Base-by-base conservation (phyloP, 2,113 vertebrate genomes). In the Sinocyclocheilus rhinocerous region DNA sequence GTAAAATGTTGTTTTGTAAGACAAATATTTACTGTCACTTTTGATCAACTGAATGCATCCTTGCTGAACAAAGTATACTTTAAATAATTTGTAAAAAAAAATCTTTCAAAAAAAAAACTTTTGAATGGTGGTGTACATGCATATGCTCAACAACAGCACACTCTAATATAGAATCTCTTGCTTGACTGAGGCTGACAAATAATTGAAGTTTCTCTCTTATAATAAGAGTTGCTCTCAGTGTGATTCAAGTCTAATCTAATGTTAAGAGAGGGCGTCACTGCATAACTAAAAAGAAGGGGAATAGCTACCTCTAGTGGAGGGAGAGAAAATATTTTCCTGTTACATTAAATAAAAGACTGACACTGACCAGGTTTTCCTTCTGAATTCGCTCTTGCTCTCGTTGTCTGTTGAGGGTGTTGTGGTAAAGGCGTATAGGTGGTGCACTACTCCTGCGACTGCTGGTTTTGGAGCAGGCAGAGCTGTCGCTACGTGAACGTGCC, bases 351-450 rank as follows among this genome's bases (percentile, higher is more conserved):
- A 59, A 61, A n/a, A 61, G 8, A 61, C 57, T n/a, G 52, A 55
- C 52, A 55, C 96, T 97, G 88, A 99, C 98, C 95, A 97, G 86
- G 91, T 99, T 99, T 70, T 99, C 97, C 87, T 92, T 96, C 87
- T 98, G 97, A 63, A 99, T 99, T 81, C 97, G 96, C 67, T 96
- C 95, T 42, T 98, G 97, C 80, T 98, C 96, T 42, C 94, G 95
- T 81, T 97, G 96, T 85, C 98, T 95, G 93, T 98, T 98, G 88
- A 98, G 90, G 76, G 96, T 94, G 80, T 91, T 98, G 90, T 98
- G 97, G 88, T 96, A 95, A 26, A 95, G 84, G 29, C 91, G 95
- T n/a, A 90, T 57, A 0, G 92, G 39, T 0, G 93, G 91, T 1
- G 87, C 24, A 59, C 85, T 45, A 0, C 89, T 92, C 93, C 55